Evolutionary conservation across 2,797 vertebrate species (phyloP).

Genomic region (Schizopygopsis malacanthus): DNA sequence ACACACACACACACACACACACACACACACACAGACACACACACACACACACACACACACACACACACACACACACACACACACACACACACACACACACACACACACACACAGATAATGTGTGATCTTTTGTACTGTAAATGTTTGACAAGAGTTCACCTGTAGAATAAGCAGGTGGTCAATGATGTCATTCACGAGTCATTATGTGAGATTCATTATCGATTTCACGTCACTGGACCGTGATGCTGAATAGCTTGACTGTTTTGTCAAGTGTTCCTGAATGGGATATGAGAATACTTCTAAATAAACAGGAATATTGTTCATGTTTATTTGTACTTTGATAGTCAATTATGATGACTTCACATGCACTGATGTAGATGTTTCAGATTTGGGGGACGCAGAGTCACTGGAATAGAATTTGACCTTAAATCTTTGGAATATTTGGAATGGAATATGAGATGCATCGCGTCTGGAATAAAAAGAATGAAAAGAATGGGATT

Average conservation of each 20-base stretch:
- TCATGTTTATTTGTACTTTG: neutral
- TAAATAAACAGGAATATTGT: conserved; percentile 4
- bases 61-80: too few species aligned
- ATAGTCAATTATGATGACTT: neutral
- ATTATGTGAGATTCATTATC: conserved; percentile 13
- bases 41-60: too few species aligned
- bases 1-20: too few species aligned
- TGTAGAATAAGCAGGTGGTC: neutral
- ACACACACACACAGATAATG: neutral
- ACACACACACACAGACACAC: too few species aligned
- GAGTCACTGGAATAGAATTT: conserved; percentile 28
- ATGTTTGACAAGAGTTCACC: conserved; percentile 19
- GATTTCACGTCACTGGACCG: conserved; percentile 17
- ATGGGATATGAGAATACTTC: neutral
- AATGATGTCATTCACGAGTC: neutral
- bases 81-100: too few species aligned
- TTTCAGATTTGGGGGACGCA: neutral
- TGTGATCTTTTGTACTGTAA: conserved; percentile 16
- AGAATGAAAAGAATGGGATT: conserved; percentile 54
- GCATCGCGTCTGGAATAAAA: conserved; percentile 44
- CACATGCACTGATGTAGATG: neutral
- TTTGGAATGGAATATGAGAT: conserved; percentile 40
- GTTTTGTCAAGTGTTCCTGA: neutral
- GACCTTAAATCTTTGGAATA: conserved; percentile 39
- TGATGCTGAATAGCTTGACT: conserved; percentile 9